phyloP scores from a whole-genome alignment of 1,140 invertebrate genomes.

The Neodiprion virginianus region DNA sequence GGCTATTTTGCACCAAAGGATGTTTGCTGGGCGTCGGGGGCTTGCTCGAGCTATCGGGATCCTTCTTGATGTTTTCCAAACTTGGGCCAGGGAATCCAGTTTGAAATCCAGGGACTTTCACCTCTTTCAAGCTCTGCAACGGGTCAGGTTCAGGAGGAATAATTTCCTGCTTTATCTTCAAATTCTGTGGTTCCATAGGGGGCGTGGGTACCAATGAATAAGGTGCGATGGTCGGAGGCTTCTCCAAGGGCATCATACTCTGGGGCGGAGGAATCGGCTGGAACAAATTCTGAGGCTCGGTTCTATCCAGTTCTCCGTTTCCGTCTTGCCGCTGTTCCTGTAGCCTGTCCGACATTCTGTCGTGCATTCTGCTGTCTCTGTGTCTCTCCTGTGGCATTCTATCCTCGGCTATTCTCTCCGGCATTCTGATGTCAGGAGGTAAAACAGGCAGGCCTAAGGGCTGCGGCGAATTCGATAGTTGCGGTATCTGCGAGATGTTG shows the following conservation, averaged over 20 bases:
- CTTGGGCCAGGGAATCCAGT: slow-evolving; percentile 63
- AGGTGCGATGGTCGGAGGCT: slow-evolving; percentile 31
- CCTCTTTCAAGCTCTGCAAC: slow-evolving; percentile 78
- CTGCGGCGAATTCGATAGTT: slow-evolving; percentile 49
- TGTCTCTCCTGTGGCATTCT: slow-evolving; percentile 25
- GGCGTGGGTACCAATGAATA: slow-evolving; percentile 63
- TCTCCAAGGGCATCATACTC: slow-evolving; percentile 42
- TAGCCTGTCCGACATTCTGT: slow-evolving; percentile 49
- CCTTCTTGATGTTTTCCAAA: slow-evolving; percentile 78
- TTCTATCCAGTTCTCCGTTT: slow-evolving; percentile 43
- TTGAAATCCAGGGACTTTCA: slow-evolving; percentile 80
- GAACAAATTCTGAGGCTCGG: slow-evolving; percentile 56
- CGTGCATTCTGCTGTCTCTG: slow-evolving; percentile 23
- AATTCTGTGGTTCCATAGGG: slow-evolving; percentile 72
- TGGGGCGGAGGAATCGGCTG: slow-evolving; percentile 57
- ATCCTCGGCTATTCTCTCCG: slow-evolving; percentile 36
- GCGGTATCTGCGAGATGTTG: slow-evolving; percentile 47
- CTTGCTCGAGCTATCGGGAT: slow-evolving; percentile 66
- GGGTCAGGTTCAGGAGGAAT: slow-evolving; percentile 71
- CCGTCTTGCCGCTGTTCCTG: slow-evolving; percentile 37
- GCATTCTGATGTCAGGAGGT: slow-evolving; percentile 43
- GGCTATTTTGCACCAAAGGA: slow-evolving; percentile 12
- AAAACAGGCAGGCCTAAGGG: slow-evolving; percentile 53
- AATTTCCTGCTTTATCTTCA: slow-evolving; percentile 82
- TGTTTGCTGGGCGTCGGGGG: slow-evolving; percentile 56